phyloP scores from a whole-genome alignment of 1,140 invertebrate species.

The Hylaeus volcanicus region DNA sequence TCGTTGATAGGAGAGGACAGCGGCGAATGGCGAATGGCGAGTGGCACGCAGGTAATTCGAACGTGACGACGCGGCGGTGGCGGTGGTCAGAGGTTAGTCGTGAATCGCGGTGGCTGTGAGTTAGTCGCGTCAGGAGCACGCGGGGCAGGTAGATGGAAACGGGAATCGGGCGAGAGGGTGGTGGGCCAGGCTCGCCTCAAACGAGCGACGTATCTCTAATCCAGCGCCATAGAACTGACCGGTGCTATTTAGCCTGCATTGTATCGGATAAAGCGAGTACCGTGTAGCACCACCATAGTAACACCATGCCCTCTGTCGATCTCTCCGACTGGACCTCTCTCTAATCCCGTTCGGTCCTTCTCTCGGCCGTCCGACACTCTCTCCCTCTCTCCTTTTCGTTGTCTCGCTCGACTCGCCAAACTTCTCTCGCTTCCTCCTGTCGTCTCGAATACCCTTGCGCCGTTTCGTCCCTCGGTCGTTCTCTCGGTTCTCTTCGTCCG shows the following conservation, averaged over 20 bases:
- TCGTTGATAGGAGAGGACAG: constrained; percentile 37
- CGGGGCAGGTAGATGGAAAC: not conserved
- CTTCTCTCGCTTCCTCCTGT: constrained; percentile 39
- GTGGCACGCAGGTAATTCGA: constrained; percentile 69
- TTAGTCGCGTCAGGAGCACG: constrained; percentile 50
- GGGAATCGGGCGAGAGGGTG: not conserved
- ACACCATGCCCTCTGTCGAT: constrained; percentile 70
- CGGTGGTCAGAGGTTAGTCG: constrained; percentile 49
- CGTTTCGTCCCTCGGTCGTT: constrained; percentile 49
- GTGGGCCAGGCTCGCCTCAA: constrained; percentile 69
- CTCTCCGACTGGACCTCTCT: constrained; percentile 41
- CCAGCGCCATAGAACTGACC: constrained; percentile 75
- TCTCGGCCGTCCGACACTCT: constrained; percentile 15
- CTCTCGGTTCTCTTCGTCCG: constrained; percentile 57
- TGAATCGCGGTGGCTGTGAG: constrained; percentile 54
- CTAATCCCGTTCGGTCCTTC: constrained; percentile 42
- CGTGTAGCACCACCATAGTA: constrained; percentile 71
- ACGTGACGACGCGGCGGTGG: constrained; percentile 60
- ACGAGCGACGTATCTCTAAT: constrained; percentile 78
- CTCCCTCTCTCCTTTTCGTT: constrained; percentile 12
- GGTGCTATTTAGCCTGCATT: constrained; percentile 77
- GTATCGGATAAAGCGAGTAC: constrained; percentile 76
- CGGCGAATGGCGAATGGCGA: constrained; percentile 34
- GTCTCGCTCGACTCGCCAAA: constrained; percentile 6
- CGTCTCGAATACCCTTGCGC: constrained; percentile 57